Base-by-base conservation (phyloP, 2,797 vertebrate species). In the Epinephelus malabaricus region DNA sequence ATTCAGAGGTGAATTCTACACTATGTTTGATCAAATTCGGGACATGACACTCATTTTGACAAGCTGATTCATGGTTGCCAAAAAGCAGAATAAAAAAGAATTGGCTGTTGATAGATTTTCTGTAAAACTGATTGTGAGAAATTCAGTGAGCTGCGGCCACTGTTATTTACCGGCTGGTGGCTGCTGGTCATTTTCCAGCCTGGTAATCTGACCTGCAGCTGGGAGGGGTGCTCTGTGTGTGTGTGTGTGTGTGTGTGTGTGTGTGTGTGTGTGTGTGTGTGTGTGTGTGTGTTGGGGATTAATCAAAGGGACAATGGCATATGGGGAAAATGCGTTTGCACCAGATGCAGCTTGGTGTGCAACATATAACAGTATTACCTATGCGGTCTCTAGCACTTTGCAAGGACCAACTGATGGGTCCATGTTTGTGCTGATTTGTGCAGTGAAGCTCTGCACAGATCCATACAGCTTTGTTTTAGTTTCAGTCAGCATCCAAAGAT, bases 161-260 rank as follows among this genome's bases (percentile, higher is more conserved):
- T 15, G 23, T 54, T 80, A 64, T 72, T 72, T 59, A 51, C 43
- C 17, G 2, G 6, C 65, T 73, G 54, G 51, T 59, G 68, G 61
- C 45, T 70, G 59, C 18, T 78, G 62, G 59, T 82, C 68, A 58
- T 76, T 81, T 81, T 76, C 68, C 76, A 64, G 53, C 53, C 64
- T 63, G 69, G 83, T 87, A 74, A 78, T 62, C 64, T 77, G 81
- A 85, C 79, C 82, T 69, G 49, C 25, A 77, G 50, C 17, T 53
- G 45, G 43, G 27, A 60, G 56, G 62, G 6, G 53, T 17, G 40
- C 17, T 53, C 21, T 40, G 69, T 58, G n/a, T 50, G 64, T 45
- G 55, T 54, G 46, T n/a, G n/a, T n/a, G n/a, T 66, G 60, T 64
- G 46, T 30, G 55, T 47, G 45, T 69, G 53, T 17, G 46, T 60